A percentile compares a stretch with the other conserved stretches of the same genome.
These are phyloP conservation scores for Masticophis lateralis DNA, from an alignment of 2,797 vertebrate species.

Conservation along the genomic window DNA sequence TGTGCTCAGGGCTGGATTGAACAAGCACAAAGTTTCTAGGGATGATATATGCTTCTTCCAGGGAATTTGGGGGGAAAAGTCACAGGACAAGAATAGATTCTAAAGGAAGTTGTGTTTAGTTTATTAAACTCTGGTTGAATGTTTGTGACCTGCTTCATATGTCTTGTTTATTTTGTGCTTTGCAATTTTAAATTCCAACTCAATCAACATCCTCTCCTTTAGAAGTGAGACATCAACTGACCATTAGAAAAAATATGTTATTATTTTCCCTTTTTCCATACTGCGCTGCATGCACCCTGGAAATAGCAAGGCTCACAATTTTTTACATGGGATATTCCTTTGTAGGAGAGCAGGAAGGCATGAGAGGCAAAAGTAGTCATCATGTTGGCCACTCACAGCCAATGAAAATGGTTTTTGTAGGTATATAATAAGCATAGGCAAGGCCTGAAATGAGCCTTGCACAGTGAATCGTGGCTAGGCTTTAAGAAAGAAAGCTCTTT, in stretches of 20 bases:
- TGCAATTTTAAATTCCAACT: neutral
- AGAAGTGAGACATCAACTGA: neutral
- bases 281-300: too few relatives aligned
- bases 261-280: neutral
- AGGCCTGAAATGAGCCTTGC: neutral
- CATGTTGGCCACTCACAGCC: neutral
- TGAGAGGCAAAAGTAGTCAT: neutral
- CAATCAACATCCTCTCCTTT: neutral
- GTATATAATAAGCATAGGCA: neutral
- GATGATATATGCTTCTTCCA: neutral
- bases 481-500: neutral
- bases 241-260: neutral
- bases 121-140: neutral
- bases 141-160: neutral
- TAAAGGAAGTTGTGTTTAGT: neutral
- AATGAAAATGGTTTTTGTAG: neutral
- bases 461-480: neutral
- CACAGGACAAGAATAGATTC: slow-evolving; percentile 1
- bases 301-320: neutral
- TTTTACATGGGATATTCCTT: neutral
- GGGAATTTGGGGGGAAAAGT: neutral
- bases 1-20: neutral
- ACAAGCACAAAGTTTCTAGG: slow-evolving; percentile 20
- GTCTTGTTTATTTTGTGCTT: neutral
- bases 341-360: neutral